Evolutionary conservation across 2,113 vertebrate species (phyloP).

Genomic region (Neodon shergylaensis): DNA sequence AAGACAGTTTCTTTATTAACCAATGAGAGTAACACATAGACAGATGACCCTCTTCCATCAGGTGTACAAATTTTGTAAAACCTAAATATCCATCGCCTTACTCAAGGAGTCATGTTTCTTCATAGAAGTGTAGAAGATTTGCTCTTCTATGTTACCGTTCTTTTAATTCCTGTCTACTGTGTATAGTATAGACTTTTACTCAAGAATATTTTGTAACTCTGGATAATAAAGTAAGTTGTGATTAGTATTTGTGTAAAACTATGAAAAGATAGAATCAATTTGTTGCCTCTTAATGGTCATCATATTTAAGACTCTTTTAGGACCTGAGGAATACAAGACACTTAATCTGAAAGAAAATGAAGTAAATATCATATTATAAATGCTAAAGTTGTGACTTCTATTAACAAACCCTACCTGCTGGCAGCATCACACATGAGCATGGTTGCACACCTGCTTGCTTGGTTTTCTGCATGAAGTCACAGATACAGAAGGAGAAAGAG

Average conservation of each 20-base stretch:
- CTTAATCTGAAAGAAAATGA: background rate
- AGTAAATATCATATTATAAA: background rate
- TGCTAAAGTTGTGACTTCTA: background rate
- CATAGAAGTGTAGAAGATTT: background rate
- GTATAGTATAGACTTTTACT: background rate
- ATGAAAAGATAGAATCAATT: background rate
- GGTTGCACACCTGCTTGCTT: background rate
- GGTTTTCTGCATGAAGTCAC: background rate
- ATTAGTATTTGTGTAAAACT: background rate
- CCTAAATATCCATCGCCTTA: background rate
- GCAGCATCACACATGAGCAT: background rate
- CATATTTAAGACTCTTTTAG: background rate
- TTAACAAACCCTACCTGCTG: background rate
- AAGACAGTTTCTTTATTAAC: no score
- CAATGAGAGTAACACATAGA: no score
- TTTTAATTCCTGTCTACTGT: background rate
- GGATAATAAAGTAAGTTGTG: background rate
- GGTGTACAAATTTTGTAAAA: background rate
- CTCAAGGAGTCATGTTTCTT: background rate
- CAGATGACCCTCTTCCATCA: no score
- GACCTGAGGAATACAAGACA: background rate
- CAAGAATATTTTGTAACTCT: background rate
- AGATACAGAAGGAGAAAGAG: background rate
- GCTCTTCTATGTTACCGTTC: background rate
- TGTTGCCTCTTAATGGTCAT: background rate